Conservation (phyloP, 2,113 vertebrate genomes). For the Lampris incognitus region DNA sequence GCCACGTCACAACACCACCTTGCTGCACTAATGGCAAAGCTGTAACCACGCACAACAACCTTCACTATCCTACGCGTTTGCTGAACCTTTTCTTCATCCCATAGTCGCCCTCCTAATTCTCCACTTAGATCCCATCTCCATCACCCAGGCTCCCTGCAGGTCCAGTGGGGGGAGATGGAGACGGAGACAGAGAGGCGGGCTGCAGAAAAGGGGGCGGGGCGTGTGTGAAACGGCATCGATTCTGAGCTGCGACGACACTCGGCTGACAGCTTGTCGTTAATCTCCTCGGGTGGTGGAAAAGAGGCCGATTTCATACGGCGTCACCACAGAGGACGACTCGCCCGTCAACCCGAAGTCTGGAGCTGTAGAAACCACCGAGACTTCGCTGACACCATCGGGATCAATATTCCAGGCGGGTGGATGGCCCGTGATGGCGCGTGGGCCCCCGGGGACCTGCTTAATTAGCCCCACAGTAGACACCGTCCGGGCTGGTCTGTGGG, state of each 20-base stretch:
- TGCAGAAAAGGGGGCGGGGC: no score
- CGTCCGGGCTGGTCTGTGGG: neutral
- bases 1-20: no score
- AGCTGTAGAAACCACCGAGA: slow-evolving; percentile 80
- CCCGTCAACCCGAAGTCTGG: slow-evolving; percentile 69
- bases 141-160: no score
- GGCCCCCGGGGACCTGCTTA: neutral
- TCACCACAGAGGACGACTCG: slow-evolving; percentile 71
- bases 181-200: no score
- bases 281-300: slow-evolving; percentile 69
- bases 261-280: slow-evolving; percentile 74
- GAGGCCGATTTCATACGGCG: slow-evolving; percentile 72
- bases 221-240: slow-evolving; percentile 55
- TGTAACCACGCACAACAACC: no score
- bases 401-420: slow-evolving; percentile 72
- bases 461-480: slow-evolving; percentile 11
- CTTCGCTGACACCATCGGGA: slow-evolving; percentile 79
- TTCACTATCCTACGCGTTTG: no score
- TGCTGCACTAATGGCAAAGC: no score
- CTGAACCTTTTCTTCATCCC: no score
- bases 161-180: no score
- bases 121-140: no score
- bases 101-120: no score
- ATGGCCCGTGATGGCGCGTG: neutral
- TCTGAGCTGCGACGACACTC: slow-evolving; percentile 76